These are phyloP conservation scores for Bos taurus DNA, from an alignment of 2,113 vertebrate species.

Conservation along the genomic window DNA sequence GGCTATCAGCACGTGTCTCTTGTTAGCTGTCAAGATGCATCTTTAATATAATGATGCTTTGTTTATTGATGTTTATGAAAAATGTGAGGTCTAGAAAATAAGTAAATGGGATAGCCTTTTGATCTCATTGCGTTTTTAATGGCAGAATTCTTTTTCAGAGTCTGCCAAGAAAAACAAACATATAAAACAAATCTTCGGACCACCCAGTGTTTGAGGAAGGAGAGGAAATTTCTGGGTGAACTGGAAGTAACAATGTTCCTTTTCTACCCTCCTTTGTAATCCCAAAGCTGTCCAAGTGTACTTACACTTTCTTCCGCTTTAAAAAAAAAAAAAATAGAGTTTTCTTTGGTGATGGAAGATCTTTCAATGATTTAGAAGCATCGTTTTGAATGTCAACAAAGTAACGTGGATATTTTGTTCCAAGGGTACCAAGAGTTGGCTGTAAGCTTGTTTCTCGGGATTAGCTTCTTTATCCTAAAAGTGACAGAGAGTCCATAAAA, in stretches of 20 bases:
- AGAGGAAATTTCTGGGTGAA: background rate
- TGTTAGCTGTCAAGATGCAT: background rate
- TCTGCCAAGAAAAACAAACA: background rate
- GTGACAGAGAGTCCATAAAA: background rate
- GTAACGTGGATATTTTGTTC: fast-evolving
- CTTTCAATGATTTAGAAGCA: background rate
- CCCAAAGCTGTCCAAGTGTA: background rate
- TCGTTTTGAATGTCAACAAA: background rate
- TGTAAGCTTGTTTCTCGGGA: background rate
- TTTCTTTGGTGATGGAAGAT: background rate
- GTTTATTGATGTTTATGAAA: background rate
- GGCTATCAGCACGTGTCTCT: fast-evolving
- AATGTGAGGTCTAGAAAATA: background rate
- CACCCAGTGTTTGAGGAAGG: background rate
- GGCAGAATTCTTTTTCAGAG: background rate
- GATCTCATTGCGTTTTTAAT: background rate
- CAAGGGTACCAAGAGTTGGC: background rate
- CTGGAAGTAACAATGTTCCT: background rate
- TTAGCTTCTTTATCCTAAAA: background rate
- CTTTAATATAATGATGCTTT: fast-evolving
- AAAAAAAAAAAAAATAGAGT: background rate
- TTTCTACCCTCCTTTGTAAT: background rate
- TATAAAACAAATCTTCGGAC: background rate
- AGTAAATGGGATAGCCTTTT: background rate
- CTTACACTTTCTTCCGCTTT: background rate